Conservation (phyloP, 2,113 vertebrate species). For the Oxyruncus cristatus region DNA sequence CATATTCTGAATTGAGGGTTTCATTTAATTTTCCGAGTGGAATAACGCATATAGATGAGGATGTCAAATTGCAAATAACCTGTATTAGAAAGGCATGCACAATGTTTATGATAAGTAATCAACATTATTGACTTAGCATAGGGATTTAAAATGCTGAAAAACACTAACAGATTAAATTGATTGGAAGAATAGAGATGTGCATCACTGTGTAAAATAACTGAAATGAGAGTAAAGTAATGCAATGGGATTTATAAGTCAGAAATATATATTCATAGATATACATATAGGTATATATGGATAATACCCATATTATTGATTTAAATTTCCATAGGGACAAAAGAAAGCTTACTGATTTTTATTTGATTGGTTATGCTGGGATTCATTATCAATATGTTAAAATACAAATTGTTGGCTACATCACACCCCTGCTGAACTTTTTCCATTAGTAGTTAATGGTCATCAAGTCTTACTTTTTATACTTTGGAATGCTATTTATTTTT, state of each 20-base stretch:
- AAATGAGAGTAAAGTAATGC: conserved; percentile 47
- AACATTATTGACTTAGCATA: conserved; percentile 75
- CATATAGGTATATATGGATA: background rate
- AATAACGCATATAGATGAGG: conserved; percentile 76
- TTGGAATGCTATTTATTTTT: conserved; percentile 44
- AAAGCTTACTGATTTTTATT: conserved; percentile 40
- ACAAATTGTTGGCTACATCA: conserved; percentile 56
- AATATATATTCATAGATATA: background rate
- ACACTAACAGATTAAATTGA: conserved; percentile 72
- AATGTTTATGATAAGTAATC: conserved; percentile 73
- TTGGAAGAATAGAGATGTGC: conserved; percentile 61
- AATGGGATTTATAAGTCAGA: conserved; percentile 11
- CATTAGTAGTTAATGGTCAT: conserved; percentile 65
- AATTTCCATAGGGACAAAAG: conserved; percentile 45
- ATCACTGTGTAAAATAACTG: conserved; percentile 52
- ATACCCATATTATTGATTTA: conserved; percentile 58
- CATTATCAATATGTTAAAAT: conserved; percentile 69
- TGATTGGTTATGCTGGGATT: conserved; percentile 35
- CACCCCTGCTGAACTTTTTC: conserved; percentile 59
- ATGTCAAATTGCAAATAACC: conserved; percentile 77
- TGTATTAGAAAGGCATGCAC: conserved; percentile 66
- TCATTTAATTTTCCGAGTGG: conserved; percentile 76
- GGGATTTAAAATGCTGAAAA: conserved; percentile 73
- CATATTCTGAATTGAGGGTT: conserved; percentile 72
- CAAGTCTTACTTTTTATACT: conserved; percentile 45